Evolutionary conservation across 1,140 invertebrate genomes (phyloP).

Genomic region (Anthonomus grandis): DNA sequence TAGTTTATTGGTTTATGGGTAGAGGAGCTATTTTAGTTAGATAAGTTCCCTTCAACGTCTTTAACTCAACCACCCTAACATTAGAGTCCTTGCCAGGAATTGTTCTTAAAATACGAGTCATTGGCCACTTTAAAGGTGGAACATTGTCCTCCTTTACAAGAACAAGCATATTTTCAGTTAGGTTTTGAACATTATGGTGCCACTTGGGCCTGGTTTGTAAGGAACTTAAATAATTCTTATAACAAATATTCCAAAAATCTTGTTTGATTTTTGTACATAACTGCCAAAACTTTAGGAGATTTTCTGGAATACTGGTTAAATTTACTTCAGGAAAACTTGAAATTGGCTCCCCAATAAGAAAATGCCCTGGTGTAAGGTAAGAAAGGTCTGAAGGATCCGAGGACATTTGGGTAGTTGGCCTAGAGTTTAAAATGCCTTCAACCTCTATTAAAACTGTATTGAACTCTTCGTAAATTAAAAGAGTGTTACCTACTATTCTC

Average conservation of each 20-base stretch:
- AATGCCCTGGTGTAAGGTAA: constrained; percentile 43
- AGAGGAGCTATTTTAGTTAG: too few species aligned
- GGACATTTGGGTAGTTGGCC: constrained; percentile 26
- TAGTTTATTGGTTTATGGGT: too few species aligned
- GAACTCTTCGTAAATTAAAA: constrained; percentile 32
- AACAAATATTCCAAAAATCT: constrained; percentile 34
- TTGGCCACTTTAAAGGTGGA: too few species aligned
- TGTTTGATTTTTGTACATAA: constrained; percentile 19
- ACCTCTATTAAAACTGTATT: constrained; percentile 27
- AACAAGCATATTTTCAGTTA: constrained; percentile 27
- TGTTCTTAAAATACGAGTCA: constrained; percentile 45
- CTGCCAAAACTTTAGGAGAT: constrained; percentile 21
- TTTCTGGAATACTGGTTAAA: constrained; percentile 9
- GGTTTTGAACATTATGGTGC: not conserved
- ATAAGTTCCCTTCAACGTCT: not conserved
- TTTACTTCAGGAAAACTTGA: constrained; percentile 26
- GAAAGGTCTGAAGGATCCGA: constrained; percentile 20
- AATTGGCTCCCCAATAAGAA: constrained; percentile 42
- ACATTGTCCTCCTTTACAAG: constrained; percentile 36
- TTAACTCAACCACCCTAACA: constrained; percentile 8
- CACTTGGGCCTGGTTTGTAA: constrained; percentile 21
- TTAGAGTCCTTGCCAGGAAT: constrained; percentile 25
- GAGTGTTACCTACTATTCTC: constrained; percentile 23
- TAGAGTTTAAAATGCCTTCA: constrained; percentile 35
- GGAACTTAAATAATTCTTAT: constrained; percentile 17